These are phyloP conservation scores for Osedax fenrisi DNA, from an alignment of 2,888 invertebrate genomes.

Conservation along the genomic window DNA sequence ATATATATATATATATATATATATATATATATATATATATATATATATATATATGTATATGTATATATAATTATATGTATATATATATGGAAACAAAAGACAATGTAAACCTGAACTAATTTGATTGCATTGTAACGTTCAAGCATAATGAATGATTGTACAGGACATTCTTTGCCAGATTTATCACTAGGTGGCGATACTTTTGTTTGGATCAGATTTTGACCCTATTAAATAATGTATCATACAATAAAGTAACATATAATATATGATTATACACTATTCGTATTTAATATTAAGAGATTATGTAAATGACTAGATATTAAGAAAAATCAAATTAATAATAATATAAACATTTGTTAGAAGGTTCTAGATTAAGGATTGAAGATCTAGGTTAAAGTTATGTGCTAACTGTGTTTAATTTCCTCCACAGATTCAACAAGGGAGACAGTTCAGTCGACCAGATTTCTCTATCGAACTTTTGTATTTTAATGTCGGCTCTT, in stretches of 20 bases:
- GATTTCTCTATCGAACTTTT: conserved; percentile 53
- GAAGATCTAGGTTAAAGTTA: not conserved
- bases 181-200: conserved; percentile 45
- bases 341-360: too few relatives aligned
- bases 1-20: too few relatives aligned
- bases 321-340: not conserved
- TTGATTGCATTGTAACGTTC: conserved; percentile 58
- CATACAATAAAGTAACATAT: too few relatives aligned
- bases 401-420: conserved; percentile 51
- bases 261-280: too few relatives aligned
- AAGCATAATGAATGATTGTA: conserved; percentile 58
- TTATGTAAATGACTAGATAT: not conserved
- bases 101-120: conserved; percentile 56
- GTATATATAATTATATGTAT: too few relatives aligned
- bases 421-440: conserved; percentile 71
- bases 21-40: too few relatives aligned
- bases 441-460: conserved; percentile 61
- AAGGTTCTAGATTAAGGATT: too few relatives aligned
- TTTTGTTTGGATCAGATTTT: conserved; percentile 46
- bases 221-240: conserved; percentile 39
- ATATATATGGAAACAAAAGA: too few relatives aligned
- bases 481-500: conserved; percentile 50
- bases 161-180: conserved; percentile 50
- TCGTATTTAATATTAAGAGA: too few relatives aligned
- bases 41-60: too few relatives aligned